These are phyloP conservation scores for Drosophila antonietae DNA, from an alignment of 2,888 invertebrate genomes.

Conservation along the genomic window DNA sequence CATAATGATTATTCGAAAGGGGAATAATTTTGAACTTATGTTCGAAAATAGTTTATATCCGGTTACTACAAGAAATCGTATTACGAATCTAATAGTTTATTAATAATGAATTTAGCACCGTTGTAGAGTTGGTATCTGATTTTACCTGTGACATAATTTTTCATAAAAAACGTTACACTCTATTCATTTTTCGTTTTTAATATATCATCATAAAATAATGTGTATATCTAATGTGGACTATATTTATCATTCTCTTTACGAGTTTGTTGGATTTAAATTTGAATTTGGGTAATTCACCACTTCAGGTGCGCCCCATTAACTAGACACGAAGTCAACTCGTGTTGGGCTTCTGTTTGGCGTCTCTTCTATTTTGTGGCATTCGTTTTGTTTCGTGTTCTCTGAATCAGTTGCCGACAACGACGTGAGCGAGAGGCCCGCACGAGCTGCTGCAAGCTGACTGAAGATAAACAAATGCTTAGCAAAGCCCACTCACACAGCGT, in stretches of 20 bases:
- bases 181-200: background rate
- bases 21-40: too few relatives aligned
- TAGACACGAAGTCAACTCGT: conserved; percentile 21
- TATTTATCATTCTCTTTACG: background rate
- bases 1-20: too few relatives aligned
- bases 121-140: too few relatives aligned
- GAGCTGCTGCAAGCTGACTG: conserved; percentile 13
- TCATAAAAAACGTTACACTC: background rate
- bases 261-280: conserved; percentile 8
- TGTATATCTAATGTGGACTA: background rate
- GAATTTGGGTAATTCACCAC: conserved; percentile 31
- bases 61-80: too few relatives aligned
- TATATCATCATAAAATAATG: background rate
- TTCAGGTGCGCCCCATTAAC: conserved; percentile 15
- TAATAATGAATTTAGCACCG: too few relatives aligned
- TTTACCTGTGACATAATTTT: too few relatives aligned
- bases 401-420: conserved; percentile 39
- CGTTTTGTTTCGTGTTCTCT: conserved; percentile 12
- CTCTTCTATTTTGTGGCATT: conserved; percentile 37
- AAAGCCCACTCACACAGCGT: conserved; percentile 10
- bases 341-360: conserved; percentile 30
- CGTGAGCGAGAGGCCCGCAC: conserved; percentile 26
- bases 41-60: background rate
- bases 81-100: too few relatives aligned
- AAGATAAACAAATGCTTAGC: conserved; percentile 48